These are phyloP conservation scores for Clunio marinus DNA, from an alignment of 2,888 invertebrate genomes.

Conservation along the genomic window DNA sequence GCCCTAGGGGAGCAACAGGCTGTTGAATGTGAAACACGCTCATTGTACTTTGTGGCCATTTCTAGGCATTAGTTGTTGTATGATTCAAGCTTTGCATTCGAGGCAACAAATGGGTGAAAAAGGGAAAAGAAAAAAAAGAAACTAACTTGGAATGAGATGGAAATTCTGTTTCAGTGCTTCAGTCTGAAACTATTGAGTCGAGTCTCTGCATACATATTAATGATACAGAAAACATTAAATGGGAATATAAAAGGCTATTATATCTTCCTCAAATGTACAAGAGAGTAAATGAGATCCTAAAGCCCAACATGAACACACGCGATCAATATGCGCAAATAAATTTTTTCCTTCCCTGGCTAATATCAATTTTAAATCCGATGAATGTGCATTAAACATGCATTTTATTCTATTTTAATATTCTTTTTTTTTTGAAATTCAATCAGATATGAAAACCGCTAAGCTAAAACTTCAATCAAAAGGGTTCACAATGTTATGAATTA, in stretches of 20 bases:
- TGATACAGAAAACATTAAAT: slow-evolving; percentile 25
- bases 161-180: slow-evolving; percentile 11
- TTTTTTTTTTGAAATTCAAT: neutral
- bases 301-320: neutral
- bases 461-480: neutral
- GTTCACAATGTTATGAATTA: neutral
- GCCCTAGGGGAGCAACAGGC: slow-evolving; percentile 35
- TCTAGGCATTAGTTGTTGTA: slow-evolving; percentile 3
- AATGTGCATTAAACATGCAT: slow-evolving; percentile 2
- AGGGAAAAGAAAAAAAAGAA: slow-evolving; percentile 3
- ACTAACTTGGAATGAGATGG: neutral
- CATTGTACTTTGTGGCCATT: slow-evolving; percentile 30
- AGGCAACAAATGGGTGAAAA: no score
- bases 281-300: neutral
- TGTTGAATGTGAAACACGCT: slow-evolving; percentile 29
- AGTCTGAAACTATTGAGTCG: no score
- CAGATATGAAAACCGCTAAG: neutral
- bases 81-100: neutral
- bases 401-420: neutral
- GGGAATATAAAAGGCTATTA: slow-evolving; percentile 21
- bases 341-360: neutral
- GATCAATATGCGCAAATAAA: neutral
- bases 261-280: neutral
- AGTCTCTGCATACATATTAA: slow-evolving; percentile 19
- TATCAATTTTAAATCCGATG: neutral